phyloP scores from a whole-genome alignment of 2,113 vertebrate species.

The Corythoichthys intestinalis region DNA sequence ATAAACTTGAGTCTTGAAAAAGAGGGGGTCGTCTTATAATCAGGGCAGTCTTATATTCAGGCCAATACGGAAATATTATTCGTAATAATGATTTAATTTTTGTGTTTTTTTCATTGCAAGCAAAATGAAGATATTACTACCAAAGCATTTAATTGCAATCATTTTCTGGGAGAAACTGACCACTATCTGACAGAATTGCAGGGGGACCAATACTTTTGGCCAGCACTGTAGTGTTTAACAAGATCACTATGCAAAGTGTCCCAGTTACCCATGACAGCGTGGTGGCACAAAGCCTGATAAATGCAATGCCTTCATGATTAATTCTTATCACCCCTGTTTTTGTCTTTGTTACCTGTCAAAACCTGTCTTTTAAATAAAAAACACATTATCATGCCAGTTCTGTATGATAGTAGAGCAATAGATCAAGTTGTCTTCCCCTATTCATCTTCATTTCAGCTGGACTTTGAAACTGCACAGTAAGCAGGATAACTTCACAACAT shows the following conservation, averaged over 20 bases:
- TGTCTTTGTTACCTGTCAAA: constrained; percentile 1
- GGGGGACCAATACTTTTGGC: no score
- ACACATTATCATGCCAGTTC: neutral
- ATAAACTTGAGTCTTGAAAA: no score
- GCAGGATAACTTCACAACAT: constrained; percentile 16
- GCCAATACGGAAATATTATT: no score
- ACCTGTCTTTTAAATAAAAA: constrained; percentile 1
- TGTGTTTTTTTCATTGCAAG: no score
- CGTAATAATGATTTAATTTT: no score
- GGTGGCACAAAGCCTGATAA: neutral
- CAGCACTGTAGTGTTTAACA: no score
- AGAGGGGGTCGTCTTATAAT: no score
- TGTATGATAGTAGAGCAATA: neutral
- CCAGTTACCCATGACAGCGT: neutral
- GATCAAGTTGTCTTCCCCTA: constrained; percentile 2
- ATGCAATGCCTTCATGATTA: neutral
- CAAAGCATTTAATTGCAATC: no score
- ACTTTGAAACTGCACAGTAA: constrained; percentile 9
- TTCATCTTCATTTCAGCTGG: constrained; percentile 1
- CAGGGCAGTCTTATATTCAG: no score
- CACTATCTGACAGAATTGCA: no score
- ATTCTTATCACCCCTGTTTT: neutral
- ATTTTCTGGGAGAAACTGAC: no score
- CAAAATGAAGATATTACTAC: no score
- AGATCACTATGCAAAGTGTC: neutral